These are phyloP conservation scores for Conomelus anceps DNA, from an alignment of 2,888 invertebrate species.

Conservation along the genomic window DNA sequence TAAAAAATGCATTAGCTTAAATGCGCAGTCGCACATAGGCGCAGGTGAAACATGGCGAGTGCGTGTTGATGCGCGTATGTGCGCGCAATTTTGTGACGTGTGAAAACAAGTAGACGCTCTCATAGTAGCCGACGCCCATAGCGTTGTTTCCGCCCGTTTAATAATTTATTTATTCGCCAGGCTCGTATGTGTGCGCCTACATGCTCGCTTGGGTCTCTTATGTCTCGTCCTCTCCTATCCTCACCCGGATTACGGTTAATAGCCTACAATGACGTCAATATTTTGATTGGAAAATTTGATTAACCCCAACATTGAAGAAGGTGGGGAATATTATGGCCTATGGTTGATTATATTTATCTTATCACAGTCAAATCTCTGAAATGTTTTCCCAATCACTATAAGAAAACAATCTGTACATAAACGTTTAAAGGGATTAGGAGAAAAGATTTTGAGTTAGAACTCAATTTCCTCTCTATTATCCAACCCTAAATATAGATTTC, in stretches of 20 bases:
- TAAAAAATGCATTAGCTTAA: not conserved
- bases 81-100: not conserved
- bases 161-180: not conserved
- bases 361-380: too few species aligned
- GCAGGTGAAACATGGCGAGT: not conserved
- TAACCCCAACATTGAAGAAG: not conserved
- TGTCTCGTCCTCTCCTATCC: not conserved
- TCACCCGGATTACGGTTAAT: not conserved
- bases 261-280: not conserved
- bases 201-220: not conserved
- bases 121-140: not conserved
- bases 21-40: not conserved
- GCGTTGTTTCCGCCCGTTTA: not conserved
- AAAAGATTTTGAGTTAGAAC: too few species aligned
- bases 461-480: too few species aligned
- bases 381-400: too few species aligned
- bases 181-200: not conserved
- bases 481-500: too few species aligned
- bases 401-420: too few species aligned
- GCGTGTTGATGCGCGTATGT: not conserved
- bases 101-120: not conserved
- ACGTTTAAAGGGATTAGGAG: too few species aligned
- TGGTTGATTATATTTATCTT: not conserved
- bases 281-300: not conserved
- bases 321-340: too few species aligned